Evolutionary conservation across 2,797 vertebrate genomes (phyloP).

Genomic region (Bradypus variegatus): DNA sequence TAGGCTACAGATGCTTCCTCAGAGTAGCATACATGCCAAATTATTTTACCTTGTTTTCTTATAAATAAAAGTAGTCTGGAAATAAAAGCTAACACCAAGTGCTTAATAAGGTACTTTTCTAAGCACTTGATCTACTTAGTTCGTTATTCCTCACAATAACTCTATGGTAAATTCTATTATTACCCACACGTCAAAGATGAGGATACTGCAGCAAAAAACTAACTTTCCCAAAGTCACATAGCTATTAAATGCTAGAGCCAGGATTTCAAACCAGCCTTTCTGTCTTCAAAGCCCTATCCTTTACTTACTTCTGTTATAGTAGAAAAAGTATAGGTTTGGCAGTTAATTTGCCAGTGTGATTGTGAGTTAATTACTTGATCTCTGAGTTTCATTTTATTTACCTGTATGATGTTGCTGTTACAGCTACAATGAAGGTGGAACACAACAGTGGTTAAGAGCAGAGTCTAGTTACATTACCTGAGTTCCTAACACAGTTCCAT

Average conservation of each 20-base stretch:
- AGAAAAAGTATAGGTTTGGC: background rate
- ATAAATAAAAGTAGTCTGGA: background rate
- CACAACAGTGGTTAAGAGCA: background rate
- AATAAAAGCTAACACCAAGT: background rate
- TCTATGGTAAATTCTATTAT: conserved; percentile 1
- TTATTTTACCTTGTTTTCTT: background rate
- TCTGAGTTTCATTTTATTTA: background rate
- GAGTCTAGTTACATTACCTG: background rate
- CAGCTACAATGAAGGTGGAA: background rate
- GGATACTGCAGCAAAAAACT: background rate
- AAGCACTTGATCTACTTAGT: background rate
- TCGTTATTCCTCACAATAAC: conserved; percentile 1
- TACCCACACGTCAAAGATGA: conserved; percentile 1
- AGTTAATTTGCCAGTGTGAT: background rate
- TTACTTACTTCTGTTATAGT: background rate
- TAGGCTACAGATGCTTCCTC: background rate
- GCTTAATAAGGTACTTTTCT: background rate
- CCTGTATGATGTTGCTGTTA: background rate
- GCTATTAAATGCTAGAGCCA: background rate
- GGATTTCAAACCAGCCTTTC: conserved; percentile 2
- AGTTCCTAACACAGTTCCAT: background rate
- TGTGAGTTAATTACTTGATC: background rate
- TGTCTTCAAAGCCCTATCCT: background rate
- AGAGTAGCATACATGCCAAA: background rate
- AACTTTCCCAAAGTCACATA: background rate